These are phyloP conservation scores for Plotosus lineatus DNA, from an alignment of 2,113 vertebrate genomes.

Conservation along the genomic window DNA sequence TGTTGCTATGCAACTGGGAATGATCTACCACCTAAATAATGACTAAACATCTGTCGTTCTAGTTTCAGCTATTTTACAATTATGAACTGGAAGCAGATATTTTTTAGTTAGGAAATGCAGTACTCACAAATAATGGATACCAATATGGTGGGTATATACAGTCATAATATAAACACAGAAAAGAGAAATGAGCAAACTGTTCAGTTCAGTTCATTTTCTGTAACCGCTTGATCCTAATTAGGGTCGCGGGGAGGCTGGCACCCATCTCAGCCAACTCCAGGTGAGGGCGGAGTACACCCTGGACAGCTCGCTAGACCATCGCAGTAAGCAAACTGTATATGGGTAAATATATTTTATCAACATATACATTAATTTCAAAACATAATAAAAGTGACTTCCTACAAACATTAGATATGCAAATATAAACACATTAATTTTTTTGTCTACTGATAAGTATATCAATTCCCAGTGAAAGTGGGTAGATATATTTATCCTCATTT, in stretches of 20 bases:
- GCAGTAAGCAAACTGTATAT: too few relatives aligned
- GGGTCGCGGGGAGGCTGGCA: too few relatives aligned
- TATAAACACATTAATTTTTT: not conserved
- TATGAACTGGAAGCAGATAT: not conserved
- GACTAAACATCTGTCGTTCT: not conserved
- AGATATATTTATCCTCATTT: not conserved
- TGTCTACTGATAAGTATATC: not conserved
- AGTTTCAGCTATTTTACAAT: not conserved
- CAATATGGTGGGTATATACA: not conserved
- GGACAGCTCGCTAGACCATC: too few relatives aligned
- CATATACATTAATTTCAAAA: too few relatives aligned
- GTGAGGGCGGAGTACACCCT: too few relatives aligned
- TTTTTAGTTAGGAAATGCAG: not conserved
- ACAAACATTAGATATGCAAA: not conserved
- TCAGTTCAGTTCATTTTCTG: too few relatives aligned
- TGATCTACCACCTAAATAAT: slow-evolving; percentile 1
- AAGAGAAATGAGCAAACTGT: not conserved
- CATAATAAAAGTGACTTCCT: not conserved
- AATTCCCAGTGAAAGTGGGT: not conserved
- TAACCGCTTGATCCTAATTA: too few relatives aligned
- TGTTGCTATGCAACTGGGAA: slow-evolving; percentile 10
- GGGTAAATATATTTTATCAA: too few relatives aligned
- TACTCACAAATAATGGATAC: not conserved
- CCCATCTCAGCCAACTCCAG: too few relatives aligned
- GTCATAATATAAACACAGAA: not conserved